Evolutionary conservation across 2,888 invertebrate species (phyloP), one percentile per base, ranked within the genome.

Genomic region (Willowsia nigromaculata): DNA sequence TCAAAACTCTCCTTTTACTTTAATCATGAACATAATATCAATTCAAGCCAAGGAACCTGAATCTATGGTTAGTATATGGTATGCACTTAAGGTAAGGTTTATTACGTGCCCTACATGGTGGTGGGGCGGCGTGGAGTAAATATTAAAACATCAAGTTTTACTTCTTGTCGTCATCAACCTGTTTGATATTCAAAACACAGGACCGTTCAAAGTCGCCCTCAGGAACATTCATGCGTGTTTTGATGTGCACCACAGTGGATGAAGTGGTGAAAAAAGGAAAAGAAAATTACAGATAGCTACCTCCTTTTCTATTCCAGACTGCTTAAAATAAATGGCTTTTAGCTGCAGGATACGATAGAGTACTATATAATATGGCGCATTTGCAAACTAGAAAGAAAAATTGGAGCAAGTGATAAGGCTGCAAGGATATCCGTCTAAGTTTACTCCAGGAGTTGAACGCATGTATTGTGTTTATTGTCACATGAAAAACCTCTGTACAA

Each of bases 151-250:
- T 18, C 65, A 6, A 3, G 37, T 37, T 68, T n/a, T 68, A 18
- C 65, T 68, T 6, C 37, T 68, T 37, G 65, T 68, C 65, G 37
- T 68, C 65, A 33, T 33, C 50, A 53, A 43, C 27, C 62, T 82
- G 74, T 82, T 87, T 87, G 87, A 56, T 87, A 87, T 87, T 87
- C 87, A 15, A 62, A 40, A 71, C 87, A 82, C 82, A 74, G 15
- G 59, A 56, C 62, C 59, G 71, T 40, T 81, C 71, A 87, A 87
- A 81, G 87, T 87, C 87, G 71, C 81, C 81, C 53, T 33, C 40
- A 80, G 68, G 86, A 86, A 86, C 85, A 33, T 59, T 56, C 59
- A 68, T 83, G 68, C 40, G 71, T 78, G 22, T n/a, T 53, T 78
- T 30, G 30, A 53, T 68, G 53, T 81, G 40, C 11, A 78, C 50